A percentile compares a stretch with the other conserved stretches of the same genome.
Evolutionary conservation across 2,797 vertebrate genomes (phyloP).

Genomic region (Channa striata): DNA sequence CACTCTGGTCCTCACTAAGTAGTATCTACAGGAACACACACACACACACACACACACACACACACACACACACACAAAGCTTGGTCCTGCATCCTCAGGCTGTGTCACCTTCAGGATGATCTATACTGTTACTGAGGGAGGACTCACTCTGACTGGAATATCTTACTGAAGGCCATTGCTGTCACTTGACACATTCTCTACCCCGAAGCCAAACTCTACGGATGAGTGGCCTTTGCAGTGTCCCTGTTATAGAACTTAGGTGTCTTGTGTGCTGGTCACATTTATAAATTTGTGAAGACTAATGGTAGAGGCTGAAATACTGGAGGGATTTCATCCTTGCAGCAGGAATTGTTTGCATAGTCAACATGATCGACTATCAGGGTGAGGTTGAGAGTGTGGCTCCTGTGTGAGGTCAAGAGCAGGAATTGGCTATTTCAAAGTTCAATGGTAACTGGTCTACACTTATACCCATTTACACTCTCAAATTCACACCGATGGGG

Average conservation of each 20-base stretch:
- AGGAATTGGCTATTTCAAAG: not conserved
- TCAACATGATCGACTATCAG: conserved; percentile 14
- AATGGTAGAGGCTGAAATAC: conserved; percentile 8
- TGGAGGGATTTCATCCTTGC: conserved; percentile 11
- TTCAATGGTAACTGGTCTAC: too few relatives aligned
- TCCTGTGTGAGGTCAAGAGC: conserved; percentile 9
- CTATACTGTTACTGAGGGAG: conserved; percentile 26
- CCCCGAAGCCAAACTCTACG: conserved; percentile 38
- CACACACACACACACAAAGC: conserved; percentile 19
- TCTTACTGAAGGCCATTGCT: conserved; percentile 13
- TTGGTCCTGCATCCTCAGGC: conserved; percentile 40
- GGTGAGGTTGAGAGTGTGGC: not conserved
- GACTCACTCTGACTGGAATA: conserved; percentile 37
- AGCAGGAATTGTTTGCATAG: not conserved
- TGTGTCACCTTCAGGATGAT: conserved; percentile 66
- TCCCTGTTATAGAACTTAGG: conserved; percentile 13
- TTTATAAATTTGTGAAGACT: conserved; percentile 9
- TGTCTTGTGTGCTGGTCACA: not conserved
- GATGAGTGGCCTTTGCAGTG: conserved; percentile 13
- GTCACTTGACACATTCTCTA: conserved; percentile 25
- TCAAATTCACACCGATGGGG: too few relatives aligned
- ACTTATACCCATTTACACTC: too few relatives aligned
- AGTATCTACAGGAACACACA: too few relatives aligned
- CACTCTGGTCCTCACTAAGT: too few relatives aligned
- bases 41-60: too few relatives aligned